Conservation (phyloP, 2,888 invertebrate species). For the Phengaris arion region DNA sequence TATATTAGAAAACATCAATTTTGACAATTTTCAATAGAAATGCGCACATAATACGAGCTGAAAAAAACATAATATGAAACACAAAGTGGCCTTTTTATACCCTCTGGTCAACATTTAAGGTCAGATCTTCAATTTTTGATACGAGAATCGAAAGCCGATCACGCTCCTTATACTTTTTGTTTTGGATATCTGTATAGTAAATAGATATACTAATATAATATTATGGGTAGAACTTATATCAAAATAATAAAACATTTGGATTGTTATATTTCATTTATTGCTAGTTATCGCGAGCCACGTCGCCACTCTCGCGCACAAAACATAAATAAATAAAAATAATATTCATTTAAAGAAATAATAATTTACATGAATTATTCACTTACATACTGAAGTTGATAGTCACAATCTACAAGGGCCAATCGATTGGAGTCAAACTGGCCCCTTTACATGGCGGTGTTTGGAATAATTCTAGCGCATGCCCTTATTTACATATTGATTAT, state of each 20-base stretch:
- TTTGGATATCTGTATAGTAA: no score
- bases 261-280: constrained; percentile 26
- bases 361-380: constrained; percentile 31
- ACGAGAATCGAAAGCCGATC: no score
- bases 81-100: no score
- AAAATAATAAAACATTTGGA: neutral
- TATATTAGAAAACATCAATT: no score
- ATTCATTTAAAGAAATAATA: constrained; percentile 28
- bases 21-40: no score
- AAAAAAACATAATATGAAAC: no score
- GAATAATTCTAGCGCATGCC: constrained; percentile 18
- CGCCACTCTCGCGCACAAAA: constrained; percentile 14
- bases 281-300: constrained; percentile 16
- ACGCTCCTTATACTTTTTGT: no score
- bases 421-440: neutral
- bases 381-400: constrained; percentile 30
- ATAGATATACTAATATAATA: neutral
- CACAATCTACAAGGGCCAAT: neutral
- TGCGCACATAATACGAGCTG: no score
- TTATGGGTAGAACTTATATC: neutral
- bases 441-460: neutral
- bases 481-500: constrained; percentile 18
- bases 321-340: constrained; percentile 29
- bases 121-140: no score
- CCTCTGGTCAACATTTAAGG: no score